These are phyloP conservation scores for Coracopsis vasa DNA, from an alignment of 2,113 vertebrate genomes.

Conservation along the genomic window DNA sequence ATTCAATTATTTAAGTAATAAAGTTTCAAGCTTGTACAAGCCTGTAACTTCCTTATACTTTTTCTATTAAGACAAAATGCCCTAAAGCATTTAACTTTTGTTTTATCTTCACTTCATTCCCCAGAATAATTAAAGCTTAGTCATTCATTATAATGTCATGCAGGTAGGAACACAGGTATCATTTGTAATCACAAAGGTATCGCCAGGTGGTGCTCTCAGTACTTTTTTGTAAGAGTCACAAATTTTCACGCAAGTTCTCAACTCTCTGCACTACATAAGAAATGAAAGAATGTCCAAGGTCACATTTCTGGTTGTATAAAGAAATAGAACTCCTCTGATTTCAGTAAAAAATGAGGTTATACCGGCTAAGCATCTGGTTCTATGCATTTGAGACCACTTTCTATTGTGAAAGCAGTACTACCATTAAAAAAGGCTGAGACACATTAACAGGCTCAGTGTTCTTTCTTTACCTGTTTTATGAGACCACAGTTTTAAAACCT, in stretches of 20 bases:
- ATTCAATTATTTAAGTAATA: constrained; percentile 41
- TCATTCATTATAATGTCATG: neutral
- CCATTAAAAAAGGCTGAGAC: neutral
- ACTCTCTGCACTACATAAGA: neutral
- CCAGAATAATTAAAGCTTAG: constrained; percentile 54
- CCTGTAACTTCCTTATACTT: constrained; percentile 42
- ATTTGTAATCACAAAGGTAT: neutral
- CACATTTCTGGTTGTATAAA: neutral
- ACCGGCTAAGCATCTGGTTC: neutral
- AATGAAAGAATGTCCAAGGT: neutral
- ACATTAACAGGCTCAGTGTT: neutral
- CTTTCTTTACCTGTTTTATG: neutral
- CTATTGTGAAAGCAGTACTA: neutral
- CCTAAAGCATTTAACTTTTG: constrained; percentile 1
- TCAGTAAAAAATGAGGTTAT: neutral
- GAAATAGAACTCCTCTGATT: neutral
- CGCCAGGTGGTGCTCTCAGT: neutral
- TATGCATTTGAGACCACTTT: neutral
- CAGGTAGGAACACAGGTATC: constrained; percentile 12
- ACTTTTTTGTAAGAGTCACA: neutral
- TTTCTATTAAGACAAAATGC: constrained; percentile 10
- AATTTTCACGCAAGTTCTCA: neutral
- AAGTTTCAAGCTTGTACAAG: constrained; percentile 14
- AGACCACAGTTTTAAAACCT: neutral
- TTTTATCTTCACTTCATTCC: constrained; percentile 33